These are phyloP conservation scores for Eremobia ochroleuca DNA, from an alignment of 2,888 invertebrate genomes.

Conservation along the genomic window DNA sequence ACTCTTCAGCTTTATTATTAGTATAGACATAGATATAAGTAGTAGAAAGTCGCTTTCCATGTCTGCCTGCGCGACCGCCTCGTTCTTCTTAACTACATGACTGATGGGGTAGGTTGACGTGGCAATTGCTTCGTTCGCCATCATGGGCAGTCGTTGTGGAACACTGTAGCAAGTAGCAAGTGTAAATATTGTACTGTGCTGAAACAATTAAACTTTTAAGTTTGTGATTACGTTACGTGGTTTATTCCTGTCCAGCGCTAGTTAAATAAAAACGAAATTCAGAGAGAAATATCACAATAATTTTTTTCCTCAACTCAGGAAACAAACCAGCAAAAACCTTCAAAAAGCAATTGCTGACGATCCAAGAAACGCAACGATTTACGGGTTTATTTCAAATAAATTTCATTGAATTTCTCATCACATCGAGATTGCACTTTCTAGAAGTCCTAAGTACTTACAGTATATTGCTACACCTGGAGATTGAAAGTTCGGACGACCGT, in stretches of 20 bases:
- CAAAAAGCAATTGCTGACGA: background rate
- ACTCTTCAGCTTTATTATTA: no score
- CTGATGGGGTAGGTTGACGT: background rate
- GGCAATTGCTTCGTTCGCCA: background rate
- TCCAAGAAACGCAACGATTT: background rate
- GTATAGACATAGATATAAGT: no score
- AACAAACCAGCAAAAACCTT: background rate
- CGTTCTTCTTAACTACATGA: background rate
- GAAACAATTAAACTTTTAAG: background rate
- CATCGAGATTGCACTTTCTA: background rate
- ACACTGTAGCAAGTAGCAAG: background rate
- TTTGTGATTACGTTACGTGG: background rate
- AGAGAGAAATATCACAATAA: background rate
- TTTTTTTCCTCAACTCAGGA: background rate
- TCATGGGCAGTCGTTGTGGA: background rate
- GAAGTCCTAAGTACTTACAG: background rate
- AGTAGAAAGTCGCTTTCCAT: no score
- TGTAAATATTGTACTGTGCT: background rate
- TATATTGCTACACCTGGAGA: constrained; percentile 8
- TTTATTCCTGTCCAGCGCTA: background rate
- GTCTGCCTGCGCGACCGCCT: background rate
- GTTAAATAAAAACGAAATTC: background rate
- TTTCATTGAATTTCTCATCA: constrained; percentile 1
- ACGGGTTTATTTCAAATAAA: background rate
- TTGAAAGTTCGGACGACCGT: constrained; percentile 6